Evolutionary conservation across 2,797 vertebrate species (phyloP), one percentile per base, ranked within the genome.

Genomic region (Geotrypetes seraphini): DNA sequence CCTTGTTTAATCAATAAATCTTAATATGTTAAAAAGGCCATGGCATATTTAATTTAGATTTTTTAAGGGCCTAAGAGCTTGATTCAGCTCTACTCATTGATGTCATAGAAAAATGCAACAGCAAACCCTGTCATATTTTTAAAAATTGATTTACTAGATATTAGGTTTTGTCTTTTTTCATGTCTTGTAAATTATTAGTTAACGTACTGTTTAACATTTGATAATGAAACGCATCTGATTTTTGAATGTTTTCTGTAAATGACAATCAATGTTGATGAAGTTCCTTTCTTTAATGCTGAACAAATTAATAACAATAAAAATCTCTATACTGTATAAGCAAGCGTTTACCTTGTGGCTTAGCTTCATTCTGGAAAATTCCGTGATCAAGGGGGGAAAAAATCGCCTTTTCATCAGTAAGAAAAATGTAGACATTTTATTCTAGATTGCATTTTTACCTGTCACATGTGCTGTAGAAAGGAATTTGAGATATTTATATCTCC

Each of bases 191-290:
- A 73, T 79, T 74, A 71, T 84, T 86, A 84, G 81, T 85, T 85
- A 50, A 58, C 70, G 40, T 44, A 64, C 78, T 50, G 73, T 69
- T 83, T 83, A 84, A 75, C 62, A 69, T 81, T 82, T 56, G 69
- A 54, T 71, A 69, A 80, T 81, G 78, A 84, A 84, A 79, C 83
- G 85, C 79, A 85, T 71, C 82, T 80, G 69, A 79, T 83, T 86
- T 84, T 76, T 85, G 80, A 87, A 87, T 85, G 80, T 86, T 83
- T 85, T 83, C 77, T 87, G 83, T 85, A 85, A 81, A 85, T 84
- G 85, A 86, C 83, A 87, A 87, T 86, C 83, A 86, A 79, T 87
- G 80, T 87, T 79, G 66, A 79, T 80, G 75, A 73, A 74, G 56
- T 76, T 81, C 57, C 60, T 81, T 86, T 75, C 73, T 82, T 83